phyloP scores from a whole-genome alignment of 2,113 vertebrate species.

The Tiliqua scincoides region DNA sequence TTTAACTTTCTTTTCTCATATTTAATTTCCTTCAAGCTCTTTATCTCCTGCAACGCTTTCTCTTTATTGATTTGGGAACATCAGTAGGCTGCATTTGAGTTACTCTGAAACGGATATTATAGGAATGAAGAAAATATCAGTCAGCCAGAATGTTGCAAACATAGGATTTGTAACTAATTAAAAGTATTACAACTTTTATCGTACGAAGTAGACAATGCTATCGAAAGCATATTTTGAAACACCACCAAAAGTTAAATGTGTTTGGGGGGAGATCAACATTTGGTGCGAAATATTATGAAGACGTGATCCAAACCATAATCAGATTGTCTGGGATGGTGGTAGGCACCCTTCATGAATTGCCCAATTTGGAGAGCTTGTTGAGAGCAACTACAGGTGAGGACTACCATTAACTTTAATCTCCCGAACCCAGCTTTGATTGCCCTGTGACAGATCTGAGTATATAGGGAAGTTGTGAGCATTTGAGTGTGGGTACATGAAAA shows the following conservation, averaged over 20 bases:
- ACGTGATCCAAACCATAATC: background rate
- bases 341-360: background rate
- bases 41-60: constrained; percentile 50
- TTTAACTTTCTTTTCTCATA: constrained; percentile 48
- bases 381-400: background rate
- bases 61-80: constrained; percentile 35
- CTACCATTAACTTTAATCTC: background rate
- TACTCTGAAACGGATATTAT: constrained; percentile 58
- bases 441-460: background rate
- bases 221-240: background rate
- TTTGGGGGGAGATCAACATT: background rate
- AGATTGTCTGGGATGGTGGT: no score
- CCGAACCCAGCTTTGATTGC: background rate
- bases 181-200: constrained; percentile 43
- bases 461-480: no score
- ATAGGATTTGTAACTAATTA: constrained; percentile 53
- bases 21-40: constrained; percentile 69
- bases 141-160: background rate
- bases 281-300: background rate
- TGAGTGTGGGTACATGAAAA: no score
- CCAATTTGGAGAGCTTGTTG: background rate
- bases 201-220: background rate
- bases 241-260: background rate
- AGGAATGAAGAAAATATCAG: constrained; percentile 45
- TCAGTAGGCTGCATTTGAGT: constrained; percentile 37